Evolutionary conservation across 2,888 invertebrate species (phyloP), one percentile per base, ranked within the genome.

Genomic region (Brachypterus glaber): DNA sequence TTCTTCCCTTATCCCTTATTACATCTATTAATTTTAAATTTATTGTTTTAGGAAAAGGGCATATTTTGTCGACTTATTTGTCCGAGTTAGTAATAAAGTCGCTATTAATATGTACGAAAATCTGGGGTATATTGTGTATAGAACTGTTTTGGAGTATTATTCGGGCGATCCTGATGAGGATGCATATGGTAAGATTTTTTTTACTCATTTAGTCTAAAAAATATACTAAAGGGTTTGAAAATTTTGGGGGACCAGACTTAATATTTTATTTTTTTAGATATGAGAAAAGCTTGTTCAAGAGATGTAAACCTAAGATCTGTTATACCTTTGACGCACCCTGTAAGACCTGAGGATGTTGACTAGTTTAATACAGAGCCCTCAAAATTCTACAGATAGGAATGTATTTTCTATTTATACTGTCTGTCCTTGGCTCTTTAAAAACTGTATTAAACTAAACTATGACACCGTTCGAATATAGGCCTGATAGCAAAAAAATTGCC

Each of bases 101-200:
- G 98, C 98, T 1, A 93, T 96, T 37, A 88, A 89, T 55, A 96
- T 99, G 95, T 98, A 98, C 63, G 83, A 82, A 55, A 86, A 87
- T 63, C 70, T 97, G 40, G 97, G 96, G 14, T 98, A 99, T 60
- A 91, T 90, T 50, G 88, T 97, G 1, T 98, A 97, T 64, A 72
- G 98, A 40, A 88, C 90, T 29, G 96, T 98, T 30, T 68, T 98
- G 51, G 96, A 96, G 64, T 98, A 99, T 71, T 98, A 99, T 64
- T 93, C 93, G 9, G 95, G 93, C 12, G 92, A 95, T 66, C 87
- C 89, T 14, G 96, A 97, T 67, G 98, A 98, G 76, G 91, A 99
- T 74, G 98, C 97, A 39, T 98, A 85, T 73, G 98, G 95, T 93
- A 70, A 66, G 13, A 21, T 17, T 32, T 39, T 26, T 29, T 29